These are phyloP conservation scores for Acrobasis consociella DNA, from an alignment of 2,888 invertebrate species.

Conservation along the genomic window DNA sequence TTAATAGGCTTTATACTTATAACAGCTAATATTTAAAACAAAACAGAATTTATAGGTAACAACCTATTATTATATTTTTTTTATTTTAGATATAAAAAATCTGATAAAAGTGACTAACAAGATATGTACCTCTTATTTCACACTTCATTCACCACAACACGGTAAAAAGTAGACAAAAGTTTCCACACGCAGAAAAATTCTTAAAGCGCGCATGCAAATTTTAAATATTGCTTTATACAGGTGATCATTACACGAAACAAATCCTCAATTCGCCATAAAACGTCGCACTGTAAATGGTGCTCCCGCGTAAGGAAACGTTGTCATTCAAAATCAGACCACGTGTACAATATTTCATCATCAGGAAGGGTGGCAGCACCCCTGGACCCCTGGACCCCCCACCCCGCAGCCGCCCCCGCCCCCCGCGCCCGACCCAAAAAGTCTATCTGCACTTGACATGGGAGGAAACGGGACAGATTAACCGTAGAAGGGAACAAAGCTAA, in stretches of 20 bases:
- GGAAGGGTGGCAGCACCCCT: constrained; percentile 63
- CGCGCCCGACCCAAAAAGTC: constrained; percentile 77
- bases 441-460: constrained; percentile 82
- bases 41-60: too few relatives aligned
- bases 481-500: constrained; percentile 82
- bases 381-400: constrained; percentile 49
- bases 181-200: too few relatives aligned
- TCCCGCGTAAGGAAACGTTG: constrained; percentile 82
- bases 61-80: too few relatives aligned
- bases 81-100: too few relatives aligned
- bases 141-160: too few relatives aligned
- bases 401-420: constrained; percentile 42
- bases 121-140: too few relatives aligned
- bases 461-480: constrained; percentile 83
- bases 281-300: constrained; percentile 69
- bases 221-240: constrained; percentile 48
- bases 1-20: too few relatives aligned
- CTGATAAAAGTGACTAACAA: too few relatives aligned
- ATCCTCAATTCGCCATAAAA: constrained; percentile 74
- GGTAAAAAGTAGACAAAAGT: too few relatives aligned
- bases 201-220: constrained; percentile 20
- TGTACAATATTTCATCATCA: constrained; percentile 89
- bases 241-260: constrained; percentile 61
- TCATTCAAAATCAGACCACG: constrained; percentile 89
- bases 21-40: background rate